Base-by-base conservation (phyloP, 1,140 invertebrate genomes). In the Heliothis virescens region DNA sequence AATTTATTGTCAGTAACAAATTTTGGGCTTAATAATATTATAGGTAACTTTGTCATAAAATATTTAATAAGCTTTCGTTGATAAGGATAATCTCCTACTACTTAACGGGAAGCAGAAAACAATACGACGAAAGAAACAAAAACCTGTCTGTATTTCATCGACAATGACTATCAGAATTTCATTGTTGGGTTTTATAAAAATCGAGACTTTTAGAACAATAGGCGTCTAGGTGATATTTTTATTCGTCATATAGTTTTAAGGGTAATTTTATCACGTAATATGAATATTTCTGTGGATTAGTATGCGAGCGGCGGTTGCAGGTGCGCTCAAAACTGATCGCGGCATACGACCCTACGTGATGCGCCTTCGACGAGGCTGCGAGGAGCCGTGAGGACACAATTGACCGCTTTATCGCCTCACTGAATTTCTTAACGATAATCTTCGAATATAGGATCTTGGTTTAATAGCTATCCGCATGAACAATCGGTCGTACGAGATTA, bases 181-280 rank as follows among this genome's bases (percentile, higher is more conserved):
- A 57, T 15, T 55, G 53, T 41, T 5, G 29, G 7, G 13, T 63
- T 41, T 41, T 18, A 34, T 1, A 16, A 72, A 57, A 34, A 12
- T 15, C 11, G 10, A 18, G 16, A 59, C 16, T 41, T 47, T 34
- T 18, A 10, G 12, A 57, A 47, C 48, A 77, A 77, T 34, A 9
- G 41, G 21, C 5, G 29, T 29, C 26, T 65, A 16, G 29, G n/a
- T 65, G 18, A 16, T 52, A 53, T 47, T 75, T 65, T 65, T 53
- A 53, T 62, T 55, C 60, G 29, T 18, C 26, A 52, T 18, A 72
- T 76, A 76, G 63, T 77, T 76, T 41, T 50, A 63, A 76, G 18
- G 82, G 48, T 79, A 81, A 79, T 81, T 83, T 79, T 59, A 81
- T 81, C 82, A 83, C 82, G 82, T 83, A 83, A 79, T 59, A 60